A percentile compares a stretch with the other conserved stretches of the same genome.
phyloP scores from a whole-genome alignment of 1,140 invertebrate genomes.

The Euura saliciscinereae region DNA sequence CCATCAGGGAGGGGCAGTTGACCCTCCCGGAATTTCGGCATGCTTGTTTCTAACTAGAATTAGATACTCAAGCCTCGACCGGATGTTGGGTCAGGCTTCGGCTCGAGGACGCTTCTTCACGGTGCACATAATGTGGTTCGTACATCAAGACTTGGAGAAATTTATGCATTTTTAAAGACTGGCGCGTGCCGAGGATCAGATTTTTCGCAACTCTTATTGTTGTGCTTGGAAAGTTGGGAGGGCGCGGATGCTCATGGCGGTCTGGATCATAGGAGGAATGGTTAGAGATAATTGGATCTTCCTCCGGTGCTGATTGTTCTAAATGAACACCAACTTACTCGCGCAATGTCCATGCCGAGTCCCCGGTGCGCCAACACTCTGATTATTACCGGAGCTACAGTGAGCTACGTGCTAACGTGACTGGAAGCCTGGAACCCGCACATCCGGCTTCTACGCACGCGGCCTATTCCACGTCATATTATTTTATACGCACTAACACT shows the following conservation, averaged over 20 bases:
- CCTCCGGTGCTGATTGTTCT: not conserved
- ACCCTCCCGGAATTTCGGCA: not conserved
- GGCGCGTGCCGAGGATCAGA: not conserved
- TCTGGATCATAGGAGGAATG: not conserved
- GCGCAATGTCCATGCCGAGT: not conserved
- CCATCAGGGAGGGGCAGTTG: not conserved
- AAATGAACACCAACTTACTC: not conserved
- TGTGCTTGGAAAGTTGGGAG: not conserved
- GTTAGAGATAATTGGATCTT: not conserved
- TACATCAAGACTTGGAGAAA: too few species aligned
- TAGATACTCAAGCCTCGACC: too few species aligned
- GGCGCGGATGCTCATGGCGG: not conserved
- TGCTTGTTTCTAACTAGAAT: too few species aligned
- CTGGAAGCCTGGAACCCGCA: constrained; percentile 3
- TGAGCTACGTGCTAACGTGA: not conserved
- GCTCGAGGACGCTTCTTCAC: too few species aligned
- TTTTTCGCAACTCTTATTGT: not conserved
- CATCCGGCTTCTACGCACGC: not conserved
- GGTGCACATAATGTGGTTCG: too few species aligned
- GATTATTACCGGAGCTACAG: not conserved
- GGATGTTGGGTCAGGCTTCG: too few species aligned
- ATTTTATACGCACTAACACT: too few species aligned
- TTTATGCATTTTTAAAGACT: not conserved
- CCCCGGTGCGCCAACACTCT: not conserved
- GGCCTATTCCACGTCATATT: too few species aligned